phyloP scores from a whole-genome alignment of 2,113 vertebrate genomes.

The Clarias gariepinus region DNA sequence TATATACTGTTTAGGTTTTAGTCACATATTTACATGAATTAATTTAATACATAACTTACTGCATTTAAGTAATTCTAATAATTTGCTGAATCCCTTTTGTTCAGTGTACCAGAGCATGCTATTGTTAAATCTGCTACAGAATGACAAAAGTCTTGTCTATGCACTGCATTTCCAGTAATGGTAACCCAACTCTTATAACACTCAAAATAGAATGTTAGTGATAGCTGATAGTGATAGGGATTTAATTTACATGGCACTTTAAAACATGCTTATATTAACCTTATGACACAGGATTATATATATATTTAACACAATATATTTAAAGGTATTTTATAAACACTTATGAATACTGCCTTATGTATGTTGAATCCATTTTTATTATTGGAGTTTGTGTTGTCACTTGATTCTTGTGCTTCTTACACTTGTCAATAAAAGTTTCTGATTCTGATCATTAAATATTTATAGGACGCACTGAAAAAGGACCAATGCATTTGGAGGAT shows the following conservation, averaged over 20 bases:
- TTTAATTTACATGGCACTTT: neutral
- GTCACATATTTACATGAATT: neutral
- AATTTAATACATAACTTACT: neutral
- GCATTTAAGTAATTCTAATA: neutral
- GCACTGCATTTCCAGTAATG: neutral
- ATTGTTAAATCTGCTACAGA: neutral
- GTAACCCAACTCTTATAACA: neutral
- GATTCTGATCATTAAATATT: slow-evolving; percentile 6
- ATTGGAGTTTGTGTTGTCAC: neutral
- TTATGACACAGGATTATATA: neutral
- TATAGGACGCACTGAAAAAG: neutral
- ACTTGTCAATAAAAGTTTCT: neutral
- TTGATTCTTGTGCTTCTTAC: neutral
- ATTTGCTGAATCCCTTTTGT: neutral
- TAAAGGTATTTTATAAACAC: neutral
- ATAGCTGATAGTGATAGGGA: neutral
- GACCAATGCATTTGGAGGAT: neutral
- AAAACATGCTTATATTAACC: neutral
- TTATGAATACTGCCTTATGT: neutral
- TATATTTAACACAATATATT: neutral
- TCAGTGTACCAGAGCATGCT: neutral
- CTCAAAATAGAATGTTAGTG: neutral
- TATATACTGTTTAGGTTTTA: neutral
- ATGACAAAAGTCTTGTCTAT: neutral
- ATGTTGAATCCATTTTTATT: neutral